phyloP scores from a whole-genome alignment of 2,888 invertebrate genomes.

The Reticulitermes lucifugus region DNA sequence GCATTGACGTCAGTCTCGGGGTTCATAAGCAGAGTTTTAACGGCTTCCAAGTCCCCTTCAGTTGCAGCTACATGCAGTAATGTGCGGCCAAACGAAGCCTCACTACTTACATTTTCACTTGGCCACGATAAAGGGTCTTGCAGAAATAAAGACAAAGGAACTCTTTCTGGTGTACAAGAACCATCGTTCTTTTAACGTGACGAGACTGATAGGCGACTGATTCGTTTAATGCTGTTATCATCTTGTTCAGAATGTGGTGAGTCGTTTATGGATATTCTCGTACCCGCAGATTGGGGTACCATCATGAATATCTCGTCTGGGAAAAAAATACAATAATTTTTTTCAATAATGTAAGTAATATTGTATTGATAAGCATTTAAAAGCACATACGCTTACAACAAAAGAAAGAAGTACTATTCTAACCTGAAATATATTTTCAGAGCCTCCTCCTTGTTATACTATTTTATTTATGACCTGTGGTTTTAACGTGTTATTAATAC shows the following conservation, averaged over 20 bases:
- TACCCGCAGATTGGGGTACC: not conserved
- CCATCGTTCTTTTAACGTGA: conserved; percentile 9
- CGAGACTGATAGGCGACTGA: conserved; percentile 1
- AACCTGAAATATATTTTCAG: too few species aligned
- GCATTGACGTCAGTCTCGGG: conserved; percentile 23
- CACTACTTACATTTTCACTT: not conserved
- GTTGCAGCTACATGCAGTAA: conserved; percentile 35
- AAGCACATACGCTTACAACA: too few species aligned
- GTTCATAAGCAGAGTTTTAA: conserved; percentile 23
- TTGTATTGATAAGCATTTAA: too few species aligned
- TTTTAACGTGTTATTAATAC: too few species aligned
- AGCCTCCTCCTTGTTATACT: too few species aligned
- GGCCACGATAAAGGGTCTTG: not conserved
- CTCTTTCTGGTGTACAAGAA: not conserved
- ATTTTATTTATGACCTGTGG: too few species aligned
- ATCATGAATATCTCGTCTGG: not conserved
- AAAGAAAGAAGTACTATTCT: too few species aligned
- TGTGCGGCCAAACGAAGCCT: conserved; percentile 38
- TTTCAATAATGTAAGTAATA: too few species aligned
- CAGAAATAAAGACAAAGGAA: not conserved
- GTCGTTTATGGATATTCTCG: conserved; percentile 15
- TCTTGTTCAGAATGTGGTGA: not conserved
- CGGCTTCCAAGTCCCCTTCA: conserved; percentile 37
- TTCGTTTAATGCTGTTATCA: not conserved
- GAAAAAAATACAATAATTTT: not conserved